Percentiles rank a stretch among this genome's conserved stretches.
These are phyloP conservation scores for Nesidiocoris tenuis DNA, from an alignment of 2,888 invertebrate species.

Conservation along the genomic window DNA sequence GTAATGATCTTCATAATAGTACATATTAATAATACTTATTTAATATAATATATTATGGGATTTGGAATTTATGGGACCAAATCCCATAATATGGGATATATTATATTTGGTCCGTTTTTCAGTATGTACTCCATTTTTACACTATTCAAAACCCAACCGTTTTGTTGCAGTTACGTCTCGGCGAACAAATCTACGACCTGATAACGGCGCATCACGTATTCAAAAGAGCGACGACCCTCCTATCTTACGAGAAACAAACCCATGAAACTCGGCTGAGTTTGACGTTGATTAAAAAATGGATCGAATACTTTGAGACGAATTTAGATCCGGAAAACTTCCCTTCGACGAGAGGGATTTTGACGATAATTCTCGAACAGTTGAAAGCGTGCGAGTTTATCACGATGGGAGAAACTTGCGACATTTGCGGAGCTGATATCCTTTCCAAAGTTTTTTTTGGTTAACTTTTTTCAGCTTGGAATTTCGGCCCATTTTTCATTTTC, in stretches of 20 bases:
- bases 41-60: too few species aligned
- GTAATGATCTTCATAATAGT: too few species aligned
- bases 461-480: too few species aligned
- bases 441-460: too few species aligned
- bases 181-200: constrained; percentile 43
- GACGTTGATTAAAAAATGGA: constrained; percentile 43
- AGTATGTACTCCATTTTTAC: too few species aligned
- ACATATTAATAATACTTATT: too few species aligned
- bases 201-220: constrained; percentile 47
- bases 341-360: constrained; percentile 35
- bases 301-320: constrained; percentile 40
- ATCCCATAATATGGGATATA: too few species aligned
- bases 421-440: constrained; percentile 49
- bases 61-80: too few species aligned
- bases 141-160: too few species aligned
- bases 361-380: constrained; percentile 40
- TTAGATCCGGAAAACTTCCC: constrained; percentile 35
- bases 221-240: constrained; percentile 40
- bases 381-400: background rate
- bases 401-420: constrained; percentile 42
- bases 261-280: constrained; percentile 32
- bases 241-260: constrained; percentile 1
- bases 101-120: too few species aligned
- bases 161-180: constrained; percentile 41
- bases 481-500: too few species aligned